Base-by-base conservation (phyloP, 1,140 invertebrate species). In the Trichomalopsis sarcophagae region DNA sequence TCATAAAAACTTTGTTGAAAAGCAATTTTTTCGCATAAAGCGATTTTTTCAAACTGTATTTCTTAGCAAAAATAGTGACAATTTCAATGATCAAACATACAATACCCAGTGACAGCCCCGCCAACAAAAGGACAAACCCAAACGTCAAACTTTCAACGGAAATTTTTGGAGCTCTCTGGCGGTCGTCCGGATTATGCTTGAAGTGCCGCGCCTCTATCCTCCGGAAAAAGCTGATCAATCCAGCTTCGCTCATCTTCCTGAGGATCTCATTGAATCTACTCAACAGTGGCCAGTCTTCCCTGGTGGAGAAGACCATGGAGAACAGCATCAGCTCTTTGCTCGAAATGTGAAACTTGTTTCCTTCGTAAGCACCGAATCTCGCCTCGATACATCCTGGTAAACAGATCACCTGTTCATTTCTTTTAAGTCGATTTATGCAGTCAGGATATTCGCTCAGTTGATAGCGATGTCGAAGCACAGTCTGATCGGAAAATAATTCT, bases 251-350 rank as follows among this genome's bases (percentile, higher is more conserved):
- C 36, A 85, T 21, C 0, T 11, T 47, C 0, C 62, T 85, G 30
- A 89, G 75, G 62, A 84, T 27, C 0, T 30, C 1, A 10, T 86
- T 50, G 33, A 88, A 79, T 0, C 73, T 36, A 11, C 10, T 13
- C 0, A 86, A 75, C 71, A 88, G 36, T 13, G 88, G 86, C 88
- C 88, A 89, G 14, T 89, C 71, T 9, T 85, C 73, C 5, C 85
- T 74, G 0, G 87, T 84, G 13, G 84, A 77, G 33, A 85, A 89
- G 3, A 30, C 69, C 69, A 71, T 71, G 23, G 27, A 30, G n/a
- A 30, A 71, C 21, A 13, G 6, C 0, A 82, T 55, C 0, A 77
- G 62, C 3, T 30, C 62, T 21, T 66, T 66, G 5, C 11, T 27
- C 21, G 74, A 14, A 23, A 47, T 55, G 69, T n/a, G 79, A 40